Conservation (phyloP, 2,113 vertebrate genomes). For the Columbina picui region DNA sequence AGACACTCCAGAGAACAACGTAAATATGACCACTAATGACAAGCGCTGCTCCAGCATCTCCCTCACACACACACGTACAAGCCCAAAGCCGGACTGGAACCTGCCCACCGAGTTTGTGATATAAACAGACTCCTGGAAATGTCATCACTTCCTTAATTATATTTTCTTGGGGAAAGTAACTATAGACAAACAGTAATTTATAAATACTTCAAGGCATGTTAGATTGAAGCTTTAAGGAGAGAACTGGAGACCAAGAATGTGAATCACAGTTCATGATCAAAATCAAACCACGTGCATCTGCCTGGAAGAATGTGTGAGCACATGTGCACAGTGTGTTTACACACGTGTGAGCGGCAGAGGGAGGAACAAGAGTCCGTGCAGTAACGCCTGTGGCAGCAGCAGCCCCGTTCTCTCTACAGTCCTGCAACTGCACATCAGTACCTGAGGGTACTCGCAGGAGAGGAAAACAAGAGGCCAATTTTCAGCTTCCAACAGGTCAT, state of each 20-base stretch:
- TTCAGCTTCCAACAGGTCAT: background rate
- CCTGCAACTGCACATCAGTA: background rate
- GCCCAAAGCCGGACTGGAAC: background rate
- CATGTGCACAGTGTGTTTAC: background rate
- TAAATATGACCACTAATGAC: background rate
- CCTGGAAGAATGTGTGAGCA: background rate
- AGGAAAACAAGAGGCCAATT: background rate
- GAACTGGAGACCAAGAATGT: background rate
- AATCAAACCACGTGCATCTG: background rate
- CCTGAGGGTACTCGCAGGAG: background rate
- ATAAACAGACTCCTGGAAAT: background rate
- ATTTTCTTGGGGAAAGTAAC: background rate
- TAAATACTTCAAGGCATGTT: background rate
- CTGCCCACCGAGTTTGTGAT: background rate
- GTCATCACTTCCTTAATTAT: background rate
- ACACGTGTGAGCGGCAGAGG: background rate
- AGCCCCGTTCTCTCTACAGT: background rate
- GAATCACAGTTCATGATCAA: background rate
- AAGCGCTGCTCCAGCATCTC: background rate
- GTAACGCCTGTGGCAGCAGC: background rate
- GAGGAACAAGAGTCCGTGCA: background rate
- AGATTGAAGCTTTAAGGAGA: background rate
- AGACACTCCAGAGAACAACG: background rate
- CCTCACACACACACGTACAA: rapidly evolving
- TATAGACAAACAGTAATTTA: background rate